Evolutionary conservation across 2,113 vertebrate genomes (phyloP), one percentile per base, ranked within the genome.

Genomic region (Pelusios castaneus): DNA sequence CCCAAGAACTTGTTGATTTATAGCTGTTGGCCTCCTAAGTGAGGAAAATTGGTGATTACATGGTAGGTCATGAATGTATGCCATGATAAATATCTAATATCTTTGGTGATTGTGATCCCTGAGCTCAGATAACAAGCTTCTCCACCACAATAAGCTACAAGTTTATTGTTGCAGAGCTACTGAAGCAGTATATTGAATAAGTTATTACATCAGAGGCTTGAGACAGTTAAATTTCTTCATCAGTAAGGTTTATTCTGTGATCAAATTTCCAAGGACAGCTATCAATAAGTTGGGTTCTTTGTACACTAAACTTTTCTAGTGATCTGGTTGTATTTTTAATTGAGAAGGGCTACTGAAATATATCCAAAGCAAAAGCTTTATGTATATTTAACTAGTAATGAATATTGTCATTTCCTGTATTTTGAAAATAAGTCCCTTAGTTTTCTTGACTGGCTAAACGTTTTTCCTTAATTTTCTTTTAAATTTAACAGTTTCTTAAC

Each of bases 41-140:
- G 84, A 87, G 94, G 85, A 92, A 91, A 92, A 87, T 80, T 17
- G 10, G 6, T 73, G 70, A 95, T 90, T 45, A 77, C 34, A 12
- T 47, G 58, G 88, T 89, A 3, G 1, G 2, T 76, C 45, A 43
- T 70, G 41, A 96, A 51, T 78, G 22, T n/a, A 4, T 54, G 31
- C 79, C 41, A 54, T 73, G 73, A 94, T 79, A 87, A 29, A 10
- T 45, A 54, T 3, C 31, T 82, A 45, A n/a, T 82, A 34, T 31
- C 60, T 45, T 56, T 78, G 31, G 1, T 19, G 19, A 58, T 19
- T 24, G 8, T 55, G 24, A 34, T 84, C 47, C n/a, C 90, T 93
- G 47, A 89, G 56, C 38, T 85, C 51, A 55, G 83, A 85, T 88
- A 81, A 60, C 1, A 1, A 34, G 19, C 76, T 67, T 19, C 45